These are phyloP conservation scores for Cololabis saira DNA, from an alignment of 2,113 vertebrate genomes.

Conservation along the genomic window DNA sequence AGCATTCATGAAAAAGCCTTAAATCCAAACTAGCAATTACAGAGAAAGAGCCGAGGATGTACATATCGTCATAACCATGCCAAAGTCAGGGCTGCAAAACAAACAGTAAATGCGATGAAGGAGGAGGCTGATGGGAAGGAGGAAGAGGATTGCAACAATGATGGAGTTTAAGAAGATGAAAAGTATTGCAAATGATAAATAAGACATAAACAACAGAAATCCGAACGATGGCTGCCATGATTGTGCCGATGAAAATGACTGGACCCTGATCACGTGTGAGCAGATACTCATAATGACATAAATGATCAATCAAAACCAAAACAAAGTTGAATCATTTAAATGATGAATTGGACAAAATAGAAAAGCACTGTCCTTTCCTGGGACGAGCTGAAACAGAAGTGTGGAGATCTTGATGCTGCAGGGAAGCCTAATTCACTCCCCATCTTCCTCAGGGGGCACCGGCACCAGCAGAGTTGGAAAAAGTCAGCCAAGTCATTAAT, in stretches of 20 bases:
- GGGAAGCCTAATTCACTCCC: constrained; percentile 32
- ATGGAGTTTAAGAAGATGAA: constrained; percentile 9
- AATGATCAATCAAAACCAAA: constrained; percentile 28
- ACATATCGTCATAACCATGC: constrained; percentile 36
- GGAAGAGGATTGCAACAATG: constrained; percentile 26
- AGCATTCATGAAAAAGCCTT: constrained; percentile 25
- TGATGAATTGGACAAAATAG: neutral
- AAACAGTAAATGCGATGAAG: constrained; percentile 50
- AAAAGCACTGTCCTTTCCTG: neutral
- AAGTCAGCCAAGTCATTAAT: constrained; percentile 69
- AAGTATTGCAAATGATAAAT: too few relatives aligned
- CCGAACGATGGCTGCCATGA: constrained; percentile 1
- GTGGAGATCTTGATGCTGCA: constrained; percentile 16
- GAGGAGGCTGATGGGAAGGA: constrained; percentile 30
- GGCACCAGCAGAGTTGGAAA: constrained; percentile 38
- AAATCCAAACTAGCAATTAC: constrained; percentile 50
- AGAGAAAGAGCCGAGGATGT: constrained; percentile 39
- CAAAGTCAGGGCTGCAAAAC: constrained; percentile 12
- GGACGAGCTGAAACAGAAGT: constrained; percentile 1
- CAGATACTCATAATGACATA: neutral
- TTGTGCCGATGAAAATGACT: constrained; percentile 55
- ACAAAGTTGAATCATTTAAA: constrained; percentile 5
- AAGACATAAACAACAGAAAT: too few relatives aligned
- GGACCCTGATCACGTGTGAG: too few relatives aligned
- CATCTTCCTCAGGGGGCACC: constrained; percentile 4